A percentile compares a stretch with the other conserved stretches of the same genome.
These are phyloP conservation scores for Acleris laterana DNA, from an alignment of 2,888 invertebrate genomes.

Conservation along the genomic window DNA sequence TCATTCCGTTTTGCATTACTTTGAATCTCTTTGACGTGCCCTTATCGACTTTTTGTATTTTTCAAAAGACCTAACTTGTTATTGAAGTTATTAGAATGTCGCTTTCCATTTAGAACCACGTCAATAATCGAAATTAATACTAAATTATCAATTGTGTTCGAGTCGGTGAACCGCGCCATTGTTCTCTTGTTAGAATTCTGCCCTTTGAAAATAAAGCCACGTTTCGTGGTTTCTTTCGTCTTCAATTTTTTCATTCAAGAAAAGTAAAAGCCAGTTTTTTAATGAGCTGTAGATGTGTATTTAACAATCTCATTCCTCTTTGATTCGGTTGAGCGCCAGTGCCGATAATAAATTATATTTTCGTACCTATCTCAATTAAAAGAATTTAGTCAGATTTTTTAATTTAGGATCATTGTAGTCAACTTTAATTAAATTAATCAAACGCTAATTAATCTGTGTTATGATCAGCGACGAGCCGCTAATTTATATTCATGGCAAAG, in stretches of 20 bases:
- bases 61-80: constrained; percentile 13
- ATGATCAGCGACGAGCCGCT: constrained; percentile 3
- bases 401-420: too few species aligned
- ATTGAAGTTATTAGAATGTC: constrained; percentile 3
- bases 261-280: too few species aligned
- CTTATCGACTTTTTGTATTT: constrained; percentile 1
- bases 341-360: too few species aligned
- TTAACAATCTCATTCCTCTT: too few species aligned
- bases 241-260: too few species aligned
- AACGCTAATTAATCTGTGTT: constrained; percentile 22
- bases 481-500: constrained; percentile 29
- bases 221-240: background rate
- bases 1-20: background rate
- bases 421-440: constrained; percentile 6
- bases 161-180: background rate
- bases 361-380: too few species aligned
- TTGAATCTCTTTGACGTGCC: background rate
- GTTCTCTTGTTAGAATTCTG: background rate
- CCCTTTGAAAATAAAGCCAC: background rate
- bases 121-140: constrained; percentile 20
- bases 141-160: constrained; percentile 13
- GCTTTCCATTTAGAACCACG: background rate
- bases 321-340: too few species aligned
- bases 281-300: too few species aligned
- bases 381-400: too few species aligned